Evolutionary conservation across 2,888 invertebrate species (phyloP).

Genomic region (Drosophila dives): DNA sequence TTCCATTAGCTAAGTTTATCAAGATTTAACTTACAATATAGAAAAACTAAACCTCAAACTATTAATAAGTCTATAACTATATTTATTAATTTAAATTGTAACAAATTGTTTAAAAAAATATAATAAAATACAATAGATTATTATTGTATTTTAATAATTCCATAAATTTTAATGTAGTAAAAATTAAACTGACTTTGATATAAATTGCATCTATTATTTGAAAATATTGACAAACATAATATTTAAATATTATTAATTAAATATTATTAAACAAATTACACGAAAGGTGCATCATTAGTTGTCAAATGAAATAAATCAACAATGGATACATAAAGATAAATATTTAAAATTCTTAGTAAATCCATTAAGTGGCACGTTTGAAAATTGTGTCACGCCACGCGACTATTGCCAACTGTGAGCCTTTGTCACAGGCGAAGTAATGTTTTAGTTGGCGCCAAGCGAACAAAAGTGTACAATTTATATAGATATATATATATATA

Average conservation of each 20-base stretch:
- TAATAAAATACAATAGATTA: too few species aligned
- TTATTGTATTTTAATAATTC: too few species aligned
- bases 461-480: constrained; percentile 50
- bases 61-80: too few species aligned
- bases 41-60: too few species aligned
- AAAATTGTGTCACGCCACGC: neutral
- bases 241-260: neutral
- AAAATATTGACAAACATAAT: too few species aligned
- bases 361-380: neutral
- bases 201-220: too few species aligned
- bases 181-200: too few species aligned
- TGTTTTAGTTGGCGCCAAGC: constrained; percentile 60
- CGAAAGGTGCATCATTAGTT: neutral
- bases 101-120: too few species aligned
- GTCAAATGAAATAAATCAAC: neutral
- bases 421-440: constrained; percentile 41
- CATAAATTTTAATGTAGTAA: too few species aligned
- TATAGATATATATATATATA: constrained; percentile 39
- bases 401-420: constrained; percentile 21
- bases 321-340: neutral
- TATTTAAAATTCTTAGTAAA: neutral
- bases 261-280: neutral
- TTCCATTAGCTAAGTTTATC: too few species aligned
- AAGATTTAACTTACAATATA: too few species aligned
- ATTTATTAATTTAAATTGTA: too few species aligned